A percentile compares a stretch with the other conserved stretches of the same genome.
Conservation (phyloP, 2,113 vertebrate species). For the Megalops atlanticus region DNA sequence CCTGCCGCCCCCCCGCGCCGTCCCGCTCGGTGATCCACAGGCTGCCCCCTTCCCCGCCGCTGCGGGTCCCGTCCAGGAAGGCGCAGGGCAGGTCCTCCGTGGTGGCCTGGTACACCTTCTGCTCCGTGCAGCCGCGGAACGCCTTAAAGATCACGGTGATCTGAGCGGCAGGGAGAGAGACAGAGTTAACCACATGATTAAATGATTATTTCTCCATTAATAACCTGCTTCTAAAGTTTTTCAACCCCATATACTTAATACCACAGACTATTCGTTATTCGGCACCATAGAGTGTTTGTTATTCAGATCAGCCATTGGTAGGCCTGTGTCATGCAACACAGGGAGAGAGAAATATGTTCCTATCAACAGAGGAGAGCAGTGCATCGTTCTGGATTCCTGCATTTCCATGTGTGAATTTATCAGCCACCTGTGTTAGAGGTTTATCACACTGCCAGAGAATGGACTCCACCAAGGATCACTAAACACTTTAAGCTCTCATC, state of each 20-base stretch:
- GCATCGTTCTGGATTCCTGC: background rate
- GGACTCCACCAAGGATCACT: background rate
- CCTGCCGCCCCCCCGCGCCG: conserved; percentile 61
- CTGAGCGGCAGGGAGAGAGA: conserved; percentile 48
- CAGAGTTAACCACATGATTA: background rate
- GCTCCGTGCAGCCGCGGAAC: conserved; percentile 74
- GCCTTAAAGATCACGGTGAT: conserved; percentile 81
- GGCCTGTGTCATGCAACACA: background rate
- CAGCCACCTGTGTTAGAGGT: background rate
- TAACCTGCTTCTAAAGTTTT: too few species aligned
- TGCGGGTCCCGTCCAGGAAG: conserved; percentile 74
- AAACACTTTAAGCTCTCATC: background rate
- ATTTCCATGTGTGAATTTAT: background rate
- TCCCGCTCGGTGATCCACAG: conserved; percentile 67
- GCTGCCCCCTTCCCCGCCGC: conserved; percentile 67
- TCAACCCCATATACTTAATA: background rate
- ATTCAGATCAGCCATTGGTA: too few species aligned
- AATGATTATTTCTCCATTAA: background rate
- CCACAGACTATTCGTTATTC: background rate
- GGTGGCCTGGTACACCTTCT: conserved; percentile 80
- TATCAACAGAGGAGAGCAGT: background rate
- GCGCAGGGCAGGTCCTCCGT: conserved; percentile 74
- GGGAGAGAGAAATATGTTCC: background rate
- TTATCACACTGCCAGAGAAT: background rate
- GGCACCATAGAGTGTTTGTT: too few species aligned